A percentile compares a stretch with the other conserved stretches of the same genome.
Evolutionary conservation across 2,113 vertebrate genomes (phyloP).

Genomic region (Otocyon megalotis): DNA sequence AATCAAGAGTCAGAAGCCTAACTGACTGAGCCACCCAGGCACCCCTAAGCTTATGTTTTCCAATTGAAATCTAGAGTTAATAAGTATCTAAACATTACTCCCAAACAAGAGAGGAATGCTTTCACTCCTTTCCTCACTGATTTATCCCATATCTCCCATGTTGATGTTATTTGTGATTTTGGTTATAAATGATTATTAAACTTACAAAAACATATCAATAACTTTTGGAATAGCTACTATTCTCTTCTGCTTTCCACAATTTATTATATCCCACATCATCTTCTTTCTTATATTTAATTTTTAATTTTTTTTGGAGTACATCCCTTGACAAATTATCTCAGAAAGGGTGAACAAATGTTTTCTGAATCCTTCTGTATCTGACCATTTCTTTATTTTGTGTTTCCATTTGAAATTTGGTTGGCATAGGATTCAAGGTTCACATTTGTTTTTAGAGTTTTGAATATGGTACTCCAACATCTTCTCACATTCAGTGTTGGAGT

Average conservation of each 20-base stretch:
- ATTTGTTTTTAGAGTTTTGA: neutral
- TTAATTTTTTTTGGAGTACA: neutral
- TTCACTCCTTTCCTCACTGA: neutral
- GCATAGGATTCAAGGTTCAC: neutral
- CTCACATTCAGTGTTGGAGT: neutral
- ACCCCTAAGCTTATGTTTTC: neutral
- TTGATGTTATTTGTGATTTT: neutral
- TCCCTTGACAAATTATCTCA: neutral
- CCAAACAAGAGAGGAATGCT: neutral
- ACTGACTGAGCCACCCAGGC: neutral
- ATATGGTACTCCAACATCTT: neutral
- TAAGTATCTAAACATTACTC: neutral
- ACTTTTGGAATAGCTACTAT: neutral
- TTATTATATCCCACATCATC: neutral
- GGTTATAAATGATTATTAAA: neutral
- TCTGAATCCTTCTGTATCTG: neutral
- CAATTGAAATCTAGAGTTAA: neutral
- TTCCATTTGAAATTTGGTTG: neutral
- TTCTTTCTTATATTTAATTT: neutral
- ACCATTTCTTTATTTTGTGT: conserved; percentile 7
- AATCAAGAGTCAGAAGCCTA: neutral
- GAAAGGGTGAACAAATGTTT: neutral
- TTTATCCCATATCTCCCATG: neutral
- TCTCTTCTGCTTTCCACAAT: neutral
- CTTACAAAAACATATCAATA: neutral